These are phyloP conservation scores for Archilochus colubris DNA, from an alignment of 2,113 vertebrate genomes.

Conservation along the genomic window DNA sequence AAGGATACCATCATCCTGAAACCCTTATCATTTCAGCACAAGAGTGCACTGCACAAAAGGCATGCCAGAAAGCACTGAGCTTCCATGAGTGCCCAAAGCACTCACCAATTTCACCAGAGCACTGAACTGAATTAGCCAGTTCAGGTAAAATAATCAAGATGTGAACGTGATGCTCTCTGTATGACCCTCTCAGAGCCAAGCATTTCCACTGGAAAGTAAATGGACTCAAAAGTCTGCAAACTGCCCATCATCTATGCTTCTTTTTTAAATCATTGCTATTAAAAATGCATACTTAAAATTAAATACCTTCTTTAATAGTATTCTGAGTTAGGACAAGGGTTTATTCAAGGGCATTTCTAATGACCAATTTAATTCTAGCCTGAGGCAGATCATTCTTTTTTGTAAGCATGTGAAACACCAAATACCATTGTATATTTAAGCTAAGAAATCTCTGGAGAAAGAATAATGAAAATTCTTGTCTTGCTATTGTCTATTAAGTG, in stretches of 20 bases:
- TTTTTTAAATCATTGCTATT: not conserved
- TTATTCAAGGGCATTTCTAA: not conserved
- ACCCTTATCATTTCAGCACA: no score
- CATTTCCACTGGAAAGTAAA: not conserved
- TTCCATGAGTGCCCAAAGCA: not conserved
- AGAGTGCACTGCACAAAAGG: fast-evolving
- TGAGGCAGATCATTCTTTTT: not conserved
- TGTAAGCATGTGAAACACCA: not conserved
- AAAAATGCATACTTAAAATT: not conserved
- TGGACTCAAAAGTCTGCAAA: not conserved
- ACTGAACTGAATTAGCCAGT: not conserved
- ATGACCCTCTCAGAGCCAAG: not conserved
- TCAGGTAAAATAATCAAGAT: not conserved
- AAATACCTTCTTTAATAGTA: not conserved
- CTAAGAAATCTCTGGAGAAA: not conserved
- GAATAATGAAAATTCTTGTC: not conserved
- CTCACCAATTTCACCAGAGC: not conserved
- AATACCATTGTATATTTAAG: not conserved
- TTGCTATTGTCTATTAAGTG: not conserved
- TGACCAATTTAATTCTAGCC: not conserved
- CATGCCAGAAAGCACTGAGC: fast-evolving
- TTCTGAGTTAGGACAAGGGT: not conserved
- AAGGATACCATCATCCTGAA: not conserved
- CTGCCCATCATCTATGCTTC: no score
- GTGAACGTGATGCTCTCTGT: not conserved